Evolutionary conservation across 2,888 invertebrate genomes (phyloP), one percentile per base, ranked within the genome.

Genomic region (Lithophane leautieri): DNA sequence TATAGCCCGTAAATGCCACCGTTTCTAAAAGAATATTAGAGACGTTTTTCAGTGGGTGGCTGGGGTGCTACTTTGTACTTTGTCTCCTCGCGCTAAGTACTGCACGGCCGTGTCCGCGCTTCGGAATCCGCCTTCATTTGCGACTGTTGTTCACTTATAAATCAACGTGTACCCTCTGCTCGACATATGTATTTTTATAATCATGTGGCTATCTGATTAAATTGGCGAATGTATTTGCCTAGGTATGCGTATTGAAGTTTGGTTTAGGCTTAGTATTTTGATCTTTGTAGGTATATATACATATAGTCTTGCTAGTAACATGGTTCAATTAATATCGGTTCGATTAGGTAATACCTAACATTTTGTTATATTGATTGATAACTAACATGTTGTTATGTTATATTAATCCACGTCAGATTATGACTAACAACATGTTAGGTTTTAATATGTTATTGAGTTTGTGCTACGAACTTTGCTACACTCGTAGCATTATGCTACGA

Each of bases 1-100:
- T 97, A 97, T 97, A 97, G 97, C 97, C 96, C 96, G 97, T 97
- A 97, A 97, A 97, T 97, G 97, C 97, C 96, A 96, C 96, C 96
- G 97, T 97, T 96, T 96, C 97, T 96, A 97, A 96, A 97, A 96
- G 97, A 97, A 97, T 97, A 97, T 97, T 97, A 97, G 96, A 96
- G 96, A 96, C 97, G 96, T 96, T 97, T 96, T 97, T 96, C 96
- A 96, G 97, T 96, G 96, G 96, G 96, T 95, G 95, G 96, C 88
- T 92, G 93, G 96, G 95, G 93, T 91, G 93, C 91, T 94, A 95
- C 95, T 96, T 96, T 95, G 95, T 96, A 96, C 95, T 96, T 95
- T 96, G 96, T 96, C 96, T 96, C 95, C 94, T 93, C 93, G 92
- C 91, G 93, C 94, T 96, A 96, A 96, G 96, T 95, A 96, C 95